Percentiles rank a stretch among this genome's conserved stretches.
These are phyloP conservation scores for Platerodrilus igneus DNA, from an alignment of 2,888 invertebrate genomes.

Conservation along the genomic window DNA sequence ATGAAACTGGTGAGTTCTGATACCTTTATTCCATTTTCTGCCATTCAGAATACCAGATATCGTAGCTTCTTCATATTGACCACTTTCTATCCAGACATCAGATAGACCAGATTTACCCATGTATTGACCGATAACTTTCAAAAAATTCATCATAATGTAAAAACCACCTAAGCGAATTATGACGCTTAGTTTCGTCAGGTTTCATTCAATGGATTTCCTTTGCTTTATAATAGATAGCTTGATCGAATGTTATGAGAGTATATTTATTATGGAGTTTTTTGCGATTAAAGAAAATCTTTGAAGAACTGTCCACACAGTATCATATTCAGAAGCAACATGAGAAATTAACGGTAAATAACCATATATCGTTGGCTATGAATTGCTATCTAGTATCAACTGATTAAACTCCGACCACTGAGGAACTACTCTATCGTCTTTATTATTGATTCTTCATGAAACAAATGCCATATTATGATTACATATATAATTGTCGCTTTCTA, in stretches of 20 bases:
- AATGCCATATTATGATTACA: too few relatives aligned
- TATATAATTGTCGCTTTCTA: too few relatives aligned
- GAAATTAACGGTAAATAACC: not conserved
- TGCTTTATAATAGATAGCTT: constrained; percentile 20
- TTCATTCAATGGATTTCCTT: constrained; percentile 20
- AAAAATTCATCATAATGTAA: constrained; percentile 20
- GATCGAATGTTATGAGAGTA: constrained; percentile 9
- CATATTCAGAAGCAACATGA: constrained; percentile 9
- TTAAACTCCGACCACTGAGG: constrained; percentile 4
- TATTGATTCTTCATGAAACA: not conserved
- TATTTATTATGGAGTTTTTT: constrained; percentile 7
- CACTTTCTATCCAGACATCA: constrained; percentile 24
- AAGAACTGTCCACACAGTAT: constrained; percentile 18
- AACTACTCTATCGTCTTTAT: not conserved
- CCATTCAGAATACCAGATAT: constrained; percentile 14
- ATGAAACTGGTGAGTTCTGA: constrained; percentile 21
- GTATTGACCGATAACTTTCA: constrained; percentile 21
- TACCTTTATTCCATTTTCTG: constrained; percentile 18
- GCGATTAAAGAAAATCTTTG: too few relatives aligned
- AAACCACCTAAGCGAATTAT: constrained; percentile 22
- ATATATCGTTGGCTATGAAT: not conserved
- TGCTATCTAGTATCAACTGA: too few relatives aligned
- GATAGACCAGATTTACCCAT: constrained; percentile 9
- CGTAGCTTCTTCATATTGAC: too few relatives aligned
- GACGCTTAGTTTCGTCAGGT: constrained; percentile 5